These are phyloP conservation scores for Phaethon lepturus DNA, from an alignment of 2,113 vertebrate genomes.

Conservation along the genomic window DNA sequence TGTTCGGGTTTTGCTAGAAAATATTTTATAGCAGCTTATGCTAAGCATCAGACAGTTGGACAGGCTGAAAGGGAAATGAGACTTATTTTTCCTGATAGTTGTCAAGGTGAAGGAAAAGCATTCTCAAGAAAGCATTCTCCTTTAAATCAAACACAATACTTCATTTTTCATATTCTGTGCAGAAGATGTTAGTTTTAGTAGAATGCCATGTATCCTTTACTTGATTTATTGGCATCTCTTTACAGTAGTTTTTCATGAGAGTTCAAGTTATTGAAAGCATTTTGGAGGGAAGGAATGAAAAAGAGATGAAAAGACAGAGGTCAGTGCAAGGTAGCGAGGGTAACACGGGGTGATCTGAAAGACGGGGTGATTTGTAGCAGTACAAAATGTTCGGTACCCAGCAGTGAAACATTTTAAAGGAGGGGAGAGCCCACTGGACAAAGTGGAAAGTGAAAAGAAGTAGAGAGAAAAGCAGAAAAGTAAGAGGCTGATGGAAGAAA, in stretches of 20 bases:
- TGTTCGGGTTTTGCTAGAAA: neutral
- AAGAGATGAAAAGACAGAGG: neutral
- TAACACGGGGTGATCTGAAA: neutral
- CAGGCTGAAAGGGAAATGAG: neutral
- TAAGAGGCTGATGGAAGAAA: neutral
- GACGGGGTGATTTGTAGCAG: neutral
- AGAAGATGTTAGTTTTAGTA: neutral
- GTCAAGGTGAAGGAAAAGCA: neutral
- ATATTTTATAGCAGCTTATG: neutral
- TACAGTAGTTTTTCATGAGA: neutral
- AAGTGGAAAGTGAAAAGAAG: neutral
- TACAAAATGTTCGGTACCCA: neutral
- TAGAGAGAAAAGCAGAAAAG: neutral
- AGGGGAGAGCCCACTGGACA: neutral
- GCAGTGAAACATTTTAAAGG: neutral
- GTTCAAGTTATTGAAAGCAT: neutral
- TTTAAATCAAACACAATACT: conserved; percentile 16
- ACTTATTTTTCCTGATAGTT: conserved; percentile 25
- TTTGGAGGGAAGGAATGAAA: neutral
- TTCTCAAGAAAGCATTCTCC: neutral
- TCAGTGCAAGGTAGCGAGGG: neutral
- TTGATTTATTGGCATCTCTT: conserved; percentile 13
- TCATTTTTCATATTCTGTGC: neutral
- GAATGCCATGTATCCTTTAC: neutral
- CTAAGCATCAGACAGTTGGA: neutral